Evolutionary conservation across 2,113 vertebrate genomes (phyloP).

Genomic region (Ceyx cyanopectus): DNA sequence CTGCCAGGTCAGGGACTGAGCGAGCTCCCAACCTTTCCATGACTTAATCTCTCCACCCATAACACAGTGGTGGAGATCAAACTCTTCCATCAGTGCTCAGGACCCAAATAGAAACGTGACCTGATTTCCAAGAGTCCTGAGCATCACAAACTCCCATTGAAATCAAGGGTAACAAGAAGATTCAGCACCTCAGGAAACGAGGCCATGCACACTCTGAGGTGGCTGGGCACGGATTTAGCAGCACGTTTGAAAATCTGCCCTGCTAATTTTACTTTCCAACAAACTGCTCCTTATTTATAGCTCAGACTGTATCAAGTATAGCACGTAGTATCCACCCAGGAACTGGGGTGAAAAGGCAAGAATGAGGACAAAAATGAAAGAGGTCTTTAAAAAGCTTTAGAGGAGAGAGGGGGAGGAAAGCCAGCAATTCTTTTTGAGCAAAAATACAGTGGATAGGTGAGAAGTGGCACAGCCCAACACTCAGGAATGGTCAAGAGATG

Average conservation of each 20-base stretch:
- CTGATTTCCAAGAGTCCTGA: constrained; percentile 42
- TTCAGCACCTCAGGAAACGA: constrained; percentile 41
- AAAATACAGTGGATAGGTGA: neutral
- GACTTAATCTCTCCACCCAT: neutral
- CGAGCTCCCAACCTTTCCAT: neutral
- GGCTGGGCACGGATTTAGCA: constrained; percentile 50
- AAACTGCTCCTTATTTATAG: constrained; percentile 66
- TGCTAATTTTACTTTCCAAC: constrained; percentile 65
- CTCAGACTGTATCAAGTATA: constrained; percentile 58
- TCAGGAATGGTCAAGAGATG: neutral
- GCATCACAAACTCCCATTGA: constrained; percentile 26
- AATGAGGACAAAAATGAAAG: constrained; percentile 55
- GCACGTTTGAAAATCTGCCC: constrained; percentile 23
- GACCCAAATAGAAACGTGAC: constrained; percentile 21
- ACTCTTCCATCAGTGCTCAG: neutral
- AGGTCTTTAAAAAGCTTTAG: neutral
- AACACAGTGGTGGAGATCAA: neutral
- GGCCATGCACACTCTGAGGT: constrained; percentile 24
- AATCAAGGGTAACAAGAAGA: constrained; percentile 49
- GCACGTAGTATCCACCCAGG: constrained; percentile 48
- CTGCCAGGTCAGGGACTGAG: neutral
- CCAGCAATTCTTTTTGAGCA: neutral
- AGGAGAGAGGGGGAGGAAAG: neutral
- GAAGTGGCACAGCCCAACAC: neutral
- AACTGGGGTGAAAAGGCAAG: constrained; percentile 67